Evolutionary conservation across 1,140 invertebrate genomes (phyloP).

Genomic region (Rhizoglyphus robini): DNA sequence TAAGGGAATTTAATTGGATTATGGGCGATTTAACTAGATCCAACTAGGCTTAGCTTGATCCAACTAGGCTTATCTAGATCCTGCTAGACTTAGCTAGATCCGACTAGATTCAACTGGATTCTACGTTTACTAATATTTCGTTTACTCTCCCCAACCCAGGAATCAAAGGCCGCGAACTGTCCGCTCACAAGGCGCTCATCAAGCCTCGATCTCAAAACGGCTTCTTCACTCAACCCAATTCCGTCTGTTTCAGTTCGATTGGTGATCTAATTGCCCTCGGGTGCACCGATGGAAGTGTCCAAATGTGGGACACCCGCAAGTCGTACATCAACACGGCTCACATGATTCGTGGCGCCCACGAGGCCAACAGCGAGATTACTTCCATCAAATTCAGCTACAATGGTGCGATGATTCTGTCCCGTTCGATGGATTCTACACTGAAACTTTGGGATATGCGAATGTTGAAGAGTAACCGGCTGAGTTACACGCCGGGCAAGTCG

Average conservation of each 20-base stretch:
- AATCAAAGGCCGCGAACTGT: constrained; percentile 28
- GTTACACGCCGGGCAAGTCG: background rate
- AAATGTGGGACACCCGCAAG: constrained; percentile 84
- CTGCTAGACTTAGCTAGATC: too few relatives aligned
- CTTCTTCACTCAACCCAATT: constrained; percentile 68
- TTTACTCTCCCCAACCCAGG: too few relatives aligned
- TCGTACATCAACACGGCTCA: constrained; percentile 55
- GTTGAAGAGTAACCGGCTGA: constrained; percentile 56
- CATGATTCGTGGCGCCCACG: constrained; percentile 63
- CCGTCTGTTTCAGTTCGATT: constrained; percentile 57
- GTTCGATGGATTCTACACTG: constrained; percentile 79
- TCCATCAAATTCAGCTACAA: constrained; percentile 77
- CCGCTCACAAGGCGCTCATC: constrained; percentile 64
- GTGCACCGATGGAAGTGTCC: constrained; percentile 89
- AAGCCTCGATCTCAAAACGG: constrained; percentile 78
- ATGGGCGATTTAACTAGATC: background rate
- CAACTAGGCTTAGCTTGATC: constrained; percentile 50
- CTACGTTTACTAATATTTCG: too few relatives aligned
- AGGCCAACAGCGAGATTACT: constrained; percentile 62
- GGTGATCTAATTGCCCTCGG: constrained; percentile 65
- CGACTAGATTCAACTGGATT: too few relatives aligned
- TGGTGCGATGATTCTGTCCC: constrained; percentile 58
- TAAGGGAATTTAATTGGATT: constrained; percentile 33
- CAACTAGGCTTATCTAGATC: too few relatives aligned
- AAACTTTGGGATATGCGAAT: constrained; percentile 86